Evolutionary conservation across 1,140 invertebrate genomes (phyloP).

Genomic region (Neuroterus valhalla): DNA sequence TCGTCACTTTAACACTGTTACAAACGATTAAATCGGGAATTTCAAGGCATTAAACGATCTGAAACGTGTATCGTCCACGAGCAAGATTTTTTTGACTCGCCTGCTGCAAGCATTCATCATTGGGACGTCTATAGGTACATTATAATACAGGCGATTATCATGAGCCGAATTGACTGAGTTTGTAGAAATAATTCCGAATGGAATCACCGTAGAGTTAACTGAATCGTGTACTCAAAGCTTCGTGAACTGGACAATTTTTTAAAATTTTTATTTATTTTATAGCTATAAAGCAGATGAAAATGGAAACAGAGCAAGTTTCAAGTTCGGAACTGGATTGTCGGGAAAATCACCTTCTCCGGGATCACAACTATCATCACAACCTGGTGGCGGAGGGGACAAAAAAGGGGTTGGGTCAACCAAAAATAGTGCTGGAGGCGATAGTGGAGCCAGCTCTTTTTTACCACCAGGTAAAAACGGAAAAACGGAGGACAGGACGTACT

Average conservation of each 20-base stretch:
- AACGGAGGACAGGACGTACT: conserved; percentile 58
- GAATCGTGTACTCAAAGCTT: too few relatives aligned
- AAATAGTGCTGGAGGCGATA: conserved; percentile 30
- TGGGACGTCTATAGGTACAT: too few relatives aligned
- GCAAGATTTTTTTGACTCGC: too few relatives aligned
- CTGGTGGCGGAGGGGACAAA: conserved; percentile 33
- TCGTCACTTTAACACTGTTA: too few relatives aligned
- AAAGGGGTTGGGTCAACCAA: conserved; percentile 27
- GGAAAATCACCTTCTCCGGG: conserved; percentile 36
- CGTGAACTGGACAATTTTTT: conserved; percentile 6
- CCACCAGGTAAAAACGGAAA: conserved; percentile 48
- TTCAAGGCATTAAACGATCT: too few relatives aligned
- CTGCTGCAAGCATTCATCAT: too few relatives aligned
- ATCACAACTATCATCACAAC: conserved; percentile 7
- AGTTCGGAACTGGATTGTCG: conserved; percentile 58
- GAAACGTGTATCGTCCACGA: too few relatives aligned
- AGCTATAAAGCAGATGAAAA: conserved; percentile 73
- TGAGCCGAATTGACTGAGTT: too few relatives aligned
- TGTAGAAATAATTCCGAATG: too few relatives aligned
- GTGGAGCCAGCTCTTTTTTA: conserved; percentile 6
- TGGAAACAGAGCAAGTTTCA: conserved; percentile 70
- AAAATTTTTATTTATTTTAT: conserved; percentile 30
- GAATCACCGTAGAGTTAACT: too few relatives aligned
- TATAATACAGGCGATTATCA: too few relatives aligned
- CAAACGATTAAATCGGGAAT: too few relatives aligned